Base-by-base conservation (phyloP, 2,888 invertebrate genomes). In the Copidosoma aretas region DNA sequence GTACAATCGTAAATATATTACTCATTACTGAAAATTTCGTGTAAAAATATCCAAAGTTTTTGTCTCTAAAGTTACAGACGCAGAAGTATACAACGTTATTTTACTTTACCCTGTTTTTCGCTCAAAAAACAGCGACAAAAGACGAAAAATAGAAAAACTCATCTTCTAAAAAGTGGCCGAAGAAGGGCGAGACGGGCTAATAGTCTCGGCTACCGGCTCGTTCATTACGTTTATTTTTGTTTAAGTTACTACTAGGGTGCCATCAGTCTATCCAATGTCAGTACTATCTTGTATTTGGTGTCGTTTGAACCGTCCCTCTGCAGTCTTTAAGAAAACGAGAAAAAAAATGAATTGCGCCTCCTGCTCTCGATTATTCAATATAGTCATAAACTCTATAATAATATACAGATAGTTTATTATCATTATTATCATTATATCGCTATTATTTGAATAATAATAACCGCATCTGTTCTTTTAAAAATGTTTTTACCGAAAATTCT, bases 211-310 rank as follows among this genome's bases (percentile, higher is more conserved):
- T 54, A 56, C 60, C 59, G 60, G 66, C 53, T 68, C 49, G 54
- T 52, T 66, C 12, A 46, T 66, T 32, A 61, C 25, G 24, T 51
- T 60, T 62, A 56, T 59, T 58, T 53, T 68, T 64, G 52, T 61
- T 83, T 83, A 82, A 82, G 82, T 83, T 83, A 82, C 79, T 81
- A 81, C 82, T 82, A 83, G 80, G 78, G 81, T 83, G 82, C 83
- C 82, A 80, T 83, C 83, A 83, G 82, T 83, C 82, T 83, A 83
- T 83, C 83, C 83, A 83, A 82, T 83, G 82, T 83, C 83, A 83
- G 83, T 83, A 83, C 83, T 83, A 83, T 83, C 82, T 83, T 83
- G 82, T 83, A 83, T 83, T 83, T 84, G 84, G 84, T 84, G 84
- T 84, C 84, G 83, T 84, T 83, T 82, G 81, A 84, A 81, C 79